Evolutionary conservation across 2,113 vertebrate genomes (phyloP).

Genomic region (Misgurnus mizolepis): DNA sequence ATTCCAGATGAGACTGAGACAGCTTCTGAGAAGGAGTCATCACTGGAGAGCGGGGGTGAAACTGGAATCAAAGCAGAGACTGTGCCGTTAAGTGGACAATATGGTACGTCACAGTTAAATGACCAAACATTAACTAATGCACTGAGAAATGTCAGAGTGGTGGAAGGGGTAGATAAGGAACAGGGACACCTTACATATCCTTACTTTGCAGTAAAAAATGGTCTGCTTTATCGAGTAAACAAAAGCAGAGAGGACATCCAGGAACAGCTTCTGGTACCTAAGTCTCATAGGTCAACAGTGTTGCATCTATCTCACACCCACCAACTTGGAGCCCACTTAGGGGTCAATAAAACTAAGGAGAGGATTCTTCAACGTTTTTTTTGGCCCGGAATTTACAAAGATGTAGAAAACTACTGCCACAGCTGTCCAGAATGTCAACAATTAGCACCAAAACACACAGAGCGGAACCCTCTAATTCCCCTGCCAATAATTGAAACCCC

Average conservation of each 20-base stretch:
- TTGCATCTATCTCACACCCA: not conserved
- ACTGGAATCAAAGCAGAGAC: not conserved
- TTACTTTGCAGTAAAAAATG: not conserved
- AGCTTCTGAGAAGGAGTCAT: not conserved
- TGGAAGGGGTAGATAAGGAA: not conserved
- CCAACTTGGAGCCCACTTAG: constrained; percentile 8
- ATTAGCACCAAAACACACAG: not conserved
- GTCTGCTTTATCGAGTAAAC: not conserved
- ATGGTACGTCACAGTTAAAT: not conserved
- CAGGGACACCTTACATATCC: not conserved
- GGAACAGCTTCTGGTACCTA: not conserved
- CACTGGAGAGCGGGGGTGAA: not conserved
- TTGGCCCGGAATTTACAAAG: not conserved
- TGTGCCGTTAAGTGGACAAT: not conserved
- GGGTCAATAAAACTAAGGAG: not conserved
- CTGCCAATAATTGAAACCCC: not conserved
- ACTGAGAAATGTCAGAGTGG: not conserved
- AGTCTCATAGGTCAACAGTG: not conserved
- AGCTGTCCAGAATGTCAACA: not conserved
- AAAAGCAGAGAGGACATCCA: not conserved
- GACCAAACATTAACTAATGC: not conserved
- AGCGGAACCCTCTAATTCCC: not conserved
- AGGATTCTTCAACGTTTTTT: not conserved
- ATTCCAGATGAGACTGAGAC: not conserved
- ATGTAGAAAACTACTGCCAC: not conserved